These are phyloP conservation scores for Macrophya annulata DNA, from an alignment of 2,888 invertebrate genomes.

Conservation along the genomic window DNA sequence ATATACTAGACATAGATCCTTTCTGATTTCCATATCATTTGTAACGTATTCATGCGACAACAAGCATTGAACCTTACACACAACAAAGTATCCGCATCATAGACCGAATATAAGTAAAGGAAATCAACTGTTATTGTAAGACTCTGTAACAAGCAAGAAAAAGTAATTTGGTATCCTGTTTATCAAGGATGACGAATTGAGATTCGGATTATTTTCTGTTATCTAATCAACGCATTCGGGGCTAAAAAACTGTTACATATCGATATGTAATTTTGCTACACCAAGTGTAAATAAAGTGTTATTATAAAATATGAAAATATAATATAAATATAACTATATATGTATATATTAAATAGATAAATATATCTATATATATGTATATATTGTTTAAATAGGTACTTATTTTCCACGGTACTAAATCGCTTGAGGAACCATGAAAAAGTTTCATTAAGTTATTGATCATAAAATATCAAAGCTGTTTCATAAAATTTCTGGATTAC, in stretches of 20 bases:
- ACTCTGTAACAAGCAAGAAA: background rate
- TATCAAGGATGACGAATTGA: background rate
- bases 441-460: background rate
- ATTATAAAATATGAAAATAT: background rate
- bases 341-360: background rate
- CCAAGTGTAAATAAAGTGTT: background rate
- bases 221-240: background rate
- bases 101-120: background rate
- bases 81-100: background rate
- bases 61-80: background rate
- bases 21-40: background rate
- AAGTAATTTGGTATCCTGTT: background rate
- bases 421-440: background rate
- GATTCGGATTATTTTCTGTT: background rate
- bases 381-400: background rate
- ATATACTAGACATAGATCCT: background rate
- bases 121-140: background rate
- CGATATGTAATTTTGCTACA: background rate
- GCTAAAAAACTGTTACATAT: background rate
- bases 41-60: background rate
- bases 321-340: background rate
- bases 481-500: background rate
- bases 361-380: constrained; percentile 17
- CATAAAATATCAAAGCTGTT: background rate
- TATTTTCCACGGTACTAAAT: background rate